Conservation (phyloP, 1,140 invertebrate species). For the Pseudomyrmex flavicornis region DNA sequence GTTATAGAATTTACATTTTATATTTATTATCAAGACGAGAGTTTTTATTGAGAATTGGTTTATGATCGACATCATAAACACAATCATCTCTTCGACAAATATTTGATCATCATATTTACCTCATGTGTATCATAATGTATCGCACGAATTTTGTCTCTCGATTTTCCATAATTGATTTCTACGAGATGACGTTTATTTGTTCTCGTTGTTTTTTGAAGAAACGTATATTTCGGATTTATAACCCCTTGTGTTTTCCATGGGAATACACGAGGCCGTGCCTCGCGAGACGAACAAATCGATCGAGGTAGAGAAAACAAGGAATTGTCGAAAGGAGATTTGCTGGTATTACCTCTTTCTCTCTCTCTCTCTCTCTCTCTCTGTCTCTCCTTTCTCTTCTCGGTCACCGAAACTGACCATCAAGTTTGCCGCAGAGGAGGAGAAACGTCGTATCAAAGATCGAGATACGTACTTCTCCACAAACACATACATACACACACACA, state of each 20-base stretch:
- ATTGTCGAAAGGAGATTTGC: slow-evolving; percentile 71
- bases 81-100: too few species aligned
- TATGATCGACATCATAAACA: too few species aligned
- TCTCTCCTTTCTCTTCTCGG: slow-evolving; percentile 33
- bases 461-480: neutral
- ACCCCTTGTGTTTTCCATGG: neutral
- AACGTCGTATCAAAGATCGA: slow-evolving; percentile 14
- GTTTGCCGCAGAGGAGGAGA: neutral
- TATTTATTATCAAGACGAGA: too few species aligned
- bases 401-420: neutral
- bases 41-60: too few species aligned
- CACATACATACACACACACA: neutral
- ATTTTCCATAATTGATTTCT: neutral
- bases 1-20: too few species aligned
- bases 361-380: neutral
- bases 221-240: slow-evolving; percentile 6
- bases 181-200: neutral
- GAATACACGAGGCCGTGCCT: slow-evolving; percentile 21
- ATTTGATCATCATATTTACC: too few species aligned
- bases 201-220: slow-evolving; percentile 2
- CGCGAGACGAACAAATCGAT: slow-evolving; percentile 70
- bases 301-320: slow-evolving; percentile 68
- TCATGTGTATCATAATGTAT: too few species aligned
- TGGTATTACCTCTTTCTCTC: too few species aligned
- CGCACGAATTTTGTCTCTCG: neutral